Conservation (phyloP, 1,140 invertebrate genomes). For the Nasonia longicornis region DNA sequence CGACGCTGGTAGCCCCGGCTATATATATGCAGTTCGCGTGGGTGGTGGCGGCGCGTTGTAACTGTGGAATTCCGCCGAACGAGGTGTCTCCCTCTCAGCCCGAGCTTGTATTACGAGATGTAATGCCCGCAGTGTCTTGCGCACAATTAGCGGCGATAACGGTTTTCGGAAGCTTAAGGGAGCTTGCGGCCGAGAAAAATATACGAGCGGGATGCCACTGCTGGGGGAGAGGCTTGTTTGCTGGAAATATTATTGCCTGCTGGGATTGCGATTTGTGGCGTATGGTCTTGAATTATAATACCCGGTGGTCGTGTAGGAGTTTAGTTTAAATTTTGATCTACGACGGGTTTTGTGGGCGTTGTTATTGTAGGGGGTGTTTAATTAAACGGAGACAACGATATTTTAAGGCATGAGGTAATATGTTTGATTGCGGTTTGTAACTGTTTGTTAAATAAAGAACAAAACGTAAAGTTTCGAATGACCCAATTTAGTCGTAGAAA, state of each 20-base stretch:
- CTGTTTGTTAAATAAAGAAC: too few species aligned
- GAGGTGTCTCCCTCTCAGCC: neutral
- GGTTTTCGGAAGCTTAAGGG: neutral
- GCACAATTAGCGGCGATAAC: neutral
- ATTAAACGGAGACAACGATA: too few species aligned
- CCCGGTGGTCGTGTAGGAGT: neutral
- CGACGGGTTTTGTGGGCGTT: too few species aligned
- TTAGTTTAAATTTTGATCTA: neutral
- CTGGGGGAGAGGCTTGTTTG: neutral
- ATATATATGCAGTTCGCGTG: neutral
- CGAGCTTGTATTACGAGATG: neutral
- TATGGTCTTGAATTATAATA: neutral
- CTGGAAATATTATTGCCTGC: neutral
- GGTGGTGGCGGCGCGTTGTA: neutral
- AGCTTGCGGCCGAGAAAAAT: neutral
- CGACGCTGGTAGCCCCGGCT: neutral
- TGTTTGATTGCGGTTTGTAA: too few species aligned
- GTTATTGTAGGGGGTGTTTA: too few species aligned
- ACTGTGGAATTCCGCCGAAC: neutral
- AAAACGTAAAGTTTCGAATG: too few species aligned
- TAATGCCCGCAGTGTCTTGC: neutral
- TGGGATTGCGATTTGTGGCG: neutral
- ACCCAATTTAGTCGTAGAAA: too few species aligned
- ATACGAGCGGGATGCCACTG: neutral
- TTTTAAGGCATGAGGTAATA: too few species aligned